These are phyloP conservation scores for Orthosia cruda DNA, from an alignment of 2,888 invertebrate species.

Conservation along the genomic window DNA sequence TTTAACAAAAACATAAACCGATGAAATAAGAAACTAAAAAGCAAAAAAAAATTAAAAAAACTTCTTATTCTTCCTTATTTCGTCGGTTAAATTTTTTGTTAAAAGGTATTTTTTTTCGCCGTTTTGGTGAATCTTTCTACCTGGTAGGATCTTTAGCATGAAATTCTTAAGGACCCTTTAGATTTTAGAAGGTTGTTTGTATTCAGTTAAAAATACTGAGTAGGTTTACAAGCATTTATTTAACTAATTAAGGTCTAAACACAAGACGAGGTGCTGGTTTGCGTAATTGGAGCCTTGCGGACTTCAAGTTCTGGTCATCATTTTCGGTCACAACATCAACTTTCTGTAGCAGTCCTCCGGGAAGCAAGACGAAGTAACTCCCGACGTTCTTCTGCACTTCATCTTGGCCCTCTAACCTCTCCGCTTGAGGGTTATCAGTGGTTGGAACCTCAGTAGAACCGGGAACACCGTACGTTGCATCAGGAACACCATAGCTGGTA, in stretches of 20 bases:
- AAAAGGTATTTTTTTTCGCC: no score
- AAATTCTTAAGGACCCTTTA: no score
- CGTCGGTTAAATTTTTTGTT: no score
- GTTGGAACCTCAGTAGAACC: slow-evolving; percentile 78
- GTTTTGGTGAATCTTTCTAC: no score
- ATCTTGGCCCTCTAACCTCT: slow-evolving; percentile 83
- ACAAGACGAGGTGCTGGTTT: slow-evolving; percentile 83
- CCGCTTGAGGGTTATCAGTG: slow-evolving; percentile 84
- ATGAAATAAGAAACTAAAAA: no score
- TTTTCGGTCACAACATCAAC: slow-evolving; percentile 91
- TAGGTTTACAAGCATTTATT: no score
- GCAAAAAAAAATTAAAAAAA: no score
- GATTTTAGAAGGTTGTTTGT: no score
- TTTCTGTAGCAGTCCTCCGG: slow-evolving; percentile 92
- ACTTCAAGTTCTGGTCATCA: slow-evolving; percentile 92
- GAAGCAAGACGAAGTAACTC: slow-evolving; percentile 93
- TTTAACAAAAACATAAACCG: no score
- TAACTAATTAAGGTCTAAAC: slow-evolving; percentile 76
- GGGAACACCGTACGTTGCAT: slow-evolving; percentile 80
- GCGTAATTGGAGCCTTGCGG: slow-evolving; percentile 91
- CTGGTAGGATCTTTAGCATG: no score
- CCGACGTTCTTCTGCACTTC: slow-evolving; percentile 90
- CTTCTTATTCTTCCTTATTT: no score
- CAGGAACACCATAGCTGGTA: slow-evolving; percentile 82
- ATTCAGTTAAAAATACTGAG: no score